phyloP scores from a whole-genome alignment of 1,140 invertebrate species.

The Pachyrhynchus sulphureomaculatus region DNA sequence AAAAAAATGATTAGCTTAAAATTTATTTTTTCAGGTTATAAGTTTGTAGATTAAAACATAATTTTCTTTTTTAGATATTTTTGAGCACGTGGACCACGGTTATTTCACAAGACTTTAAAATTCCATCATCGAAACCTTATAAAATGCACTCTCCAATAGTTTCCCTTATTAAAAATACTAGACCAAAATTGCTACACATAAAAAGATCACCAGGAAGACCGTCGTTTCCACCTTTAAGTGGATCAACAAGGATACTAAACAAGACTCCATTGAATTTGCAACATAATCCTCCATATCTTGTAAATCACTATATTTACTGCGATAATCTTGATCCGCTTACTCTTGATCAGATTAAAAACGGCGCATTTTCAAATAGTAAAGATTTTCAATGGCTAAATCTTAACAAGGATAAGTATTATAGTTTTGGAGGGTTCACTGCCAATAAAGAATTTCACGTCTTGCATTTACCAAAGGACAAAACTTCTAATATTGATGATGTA shows the following conservation, averaged over 20 bases:
- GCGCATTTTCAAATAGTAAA: background rate
- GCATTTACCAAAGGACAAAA: constrained; percentile 17
- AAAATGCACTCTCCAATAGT: background rate
- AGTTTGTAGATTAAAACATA: too few relatives aligned
- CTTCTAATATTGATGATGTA: constrained; percentile 14
- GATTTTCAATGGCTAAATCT: constrained; percentile 5
- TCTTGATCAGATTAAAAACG: constrained; percentile 9
- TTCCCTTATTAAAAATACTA: too few relatives aligned
- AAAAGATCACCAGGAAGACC: constrained; percentile 2
- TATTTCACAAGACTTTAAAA: background rate
- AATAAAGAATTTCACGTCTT: constrained; percentile 25
- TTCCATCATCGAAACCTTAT: background rate
- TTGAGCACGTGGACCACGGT: background rate
- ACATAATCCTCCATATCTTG: constrained; percentile 16
- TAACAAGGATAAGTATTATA: background rate
- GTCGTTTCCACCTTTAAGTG: background rate
- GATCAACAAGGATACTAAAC: background rate
- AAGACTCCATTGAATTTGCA: constrained; percentile 8
- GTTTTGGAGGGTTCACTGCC: constrained; percentile 7
- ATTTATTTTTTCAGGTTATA: too few relatives aligned
- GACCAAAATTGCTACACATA: background rate
- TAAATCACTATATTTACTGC: constrained; percentile 23
- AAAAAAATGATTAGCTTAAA: too few relatives aligned
- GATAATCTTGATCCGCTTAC: constrained; percentile 12
- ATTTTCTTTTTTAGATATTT: background rate